Evolutionary conservation across 2,113 vertebrate genomes (phyloP).

Genomic region (Columba livia): DNA sequence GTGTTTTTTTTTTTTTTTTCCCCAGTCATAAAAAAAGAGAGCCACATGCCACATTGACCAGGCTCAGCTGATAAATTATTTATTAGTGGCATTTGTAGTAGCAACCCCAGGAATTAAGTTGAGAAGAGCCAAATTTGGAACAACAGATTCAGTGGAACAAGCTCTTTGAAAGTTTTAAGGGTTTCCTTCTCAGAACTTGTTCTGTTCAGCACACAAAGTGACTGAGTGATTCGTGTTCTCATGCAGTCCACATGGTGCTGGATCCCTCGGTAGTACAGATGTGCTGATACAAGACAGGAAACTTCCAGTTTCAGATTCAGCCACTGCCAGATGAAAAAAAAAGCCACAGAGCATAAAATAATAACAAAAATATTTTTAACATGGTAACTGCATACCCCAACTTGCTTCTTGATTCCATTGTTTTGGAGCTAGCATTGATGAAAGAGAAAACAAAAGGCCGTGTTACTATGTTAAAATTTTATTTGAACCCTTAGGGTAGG

Average conservation of each 20-base stretch:
- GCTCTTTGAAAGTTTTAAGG: background rate
- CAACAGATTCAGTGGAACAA: background rate
- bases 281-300: background rate
- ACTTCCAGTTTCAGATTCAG: background rate
- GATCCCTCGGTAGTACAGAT: background rate
- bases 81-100: background rate
- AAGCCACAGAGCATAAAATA: background rate
- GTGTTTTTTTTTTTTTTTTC: background rate
- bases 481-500: background rate
- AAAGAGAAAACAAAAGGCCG: background rate
- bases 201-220: background rate
- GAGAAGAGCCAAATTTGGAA: background rate
- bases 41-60: background rate
- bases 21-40: background rate
- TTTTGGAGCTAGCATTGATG: background rate
- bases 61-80: background rate
- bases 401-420: background rate
- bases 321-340: background rate
- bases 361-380: background rate
- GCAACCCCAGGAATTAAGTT: background rate
- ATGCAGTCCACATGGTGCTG: background rate
- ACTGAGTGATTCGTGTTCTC: background rate
- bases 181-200: background rate
- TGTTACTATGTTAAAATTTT: background rate
- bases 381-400: background rate